A percentile compares a stretch with the other conserved stretches of the same genome.
These are phyloP conservation scores for Zeuzera pyrina DNA, from an alignment of 2,888 invertebrate species.

Conservation along the genomic window DNA sequence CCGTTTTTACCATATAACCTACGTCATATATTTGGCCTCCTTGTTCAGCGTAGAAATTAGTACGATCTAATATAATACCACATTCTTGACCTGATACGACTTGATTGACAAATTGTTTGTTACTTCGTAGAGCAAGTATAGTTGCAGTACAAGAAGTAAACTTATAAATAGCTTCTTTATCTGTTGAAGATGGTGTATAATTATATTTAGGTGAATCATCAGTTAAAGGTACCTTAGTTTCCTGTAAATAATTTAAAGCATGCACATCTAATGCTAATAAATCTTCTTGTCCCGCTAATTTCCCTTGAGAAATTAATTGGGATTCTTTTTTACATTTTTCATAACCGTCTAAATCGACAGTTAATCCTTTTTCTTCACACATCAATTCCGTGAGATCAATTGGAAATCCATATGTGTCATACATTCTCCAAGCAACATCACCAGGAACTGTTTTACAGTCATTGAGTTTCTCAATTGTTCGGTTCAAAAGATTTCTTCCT, in stretches of 20 bases:
- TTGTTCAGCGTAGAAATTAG: constrained; percentile 98
- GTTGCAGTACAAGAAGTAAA: constrained; percentile 82
- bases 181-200: constrained; percentile 79
- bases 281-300: constrained; percentile 85
- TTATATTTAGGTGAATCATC: constrained; percentile 94
- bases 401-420: constrained; percentile 99
- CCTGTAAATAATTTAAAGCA: constrained; percentile 92
- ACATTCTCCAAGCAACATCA: constrained; percentile 97
- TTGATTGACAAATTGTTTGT: constrained; percentile 88
- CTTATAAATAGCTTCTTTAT: constrained; percentile 80
- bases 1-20: constrained; percentile 88
- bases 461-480: constrained; percentile 89
- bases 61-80: constrained; percentile 91
- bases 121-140: constrained; percentile 85
- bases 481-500: constrained; percentile 91
- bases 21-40: constrained; percentile 99
- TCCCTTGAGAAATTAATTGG: constrained; percentile 90
- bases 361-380: constrained; percentile 95
- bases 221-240: constrained; percentile 82
- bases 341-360: constrained; percentile 91
- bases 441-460: constrained; percentile 86
- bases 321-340: constrained; percentile 94
- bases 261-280: constrained; percentile 94
- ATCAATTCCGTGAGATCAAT: constrained; percentile 97
- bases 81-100: constrained; percentile 90